Conservation (phyloP, 2,888 invertebrate species). For the Gari tellinella region DNA sequence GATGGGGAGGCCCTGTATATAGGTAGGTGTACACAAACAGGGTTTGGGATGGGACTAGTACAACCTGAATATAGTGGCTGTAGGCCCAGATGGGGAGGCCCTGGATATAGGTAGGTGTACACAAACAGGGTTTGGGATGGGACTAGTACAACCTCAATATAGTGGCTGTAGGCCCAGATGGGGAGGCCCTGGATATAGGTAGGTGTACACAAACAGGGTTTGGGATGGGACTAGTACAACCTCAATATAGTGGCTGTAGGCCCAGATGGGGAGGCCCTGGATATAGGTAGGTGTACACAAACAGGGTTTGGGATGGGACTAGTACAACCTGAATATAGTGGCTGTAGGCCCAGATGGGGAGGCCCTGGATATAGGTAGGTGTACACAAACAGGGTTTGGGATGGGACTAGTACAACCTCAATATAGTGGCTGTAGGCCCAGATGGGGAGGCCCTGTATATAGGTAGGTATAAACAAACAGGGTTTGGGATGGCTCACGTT, state of each 20-base stretch:
- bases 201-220: too few relatives aligned
- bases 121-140: too few relatives aligned
- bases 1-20: slow-evolving; percentile 82
- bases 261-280: slow-evolving; percentile 82
- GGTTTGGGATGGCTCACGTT: too few relatives aligned
- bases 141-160: slow-evolving; percentile 97
- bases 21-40: too few relatives aligned
- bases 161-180: slow-evolving; percentile 90
- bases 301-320: too few relatives aligned
- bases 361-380: slow-evolving; percentile 73
- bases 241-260: slow-evolving; percentile 95
- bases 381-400: too few relatives aligned
- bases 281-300: slow-evolving; percentile 75
- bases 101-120: slow-evolving; percentile 75
- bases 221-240: slow-evolving; percentile 97
- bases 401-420: slow-evolving; percentile 96
- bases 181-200: slow-evolving; percentile 78
- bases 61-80: slow-evolving; percentile 93
- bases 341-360: slow-evolving; percentile 89
- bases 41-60: slow-evolving; percentile 99
- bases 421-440: slow-evolving; percentile 93
- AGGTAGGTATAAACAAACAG: too few relatives aligned
- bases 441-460: slow-evolving; percentile 82
- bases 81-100: slow-evolving; percentile 87
- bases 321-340: slow-evolving; percentile 94